Percentiles rank a stretch among this genome's conserved stretches.
Evolutionary conservation across 2,888 invertebrate species (phyloP).

Genomic region (Bugulina stolonifera): DNA sequence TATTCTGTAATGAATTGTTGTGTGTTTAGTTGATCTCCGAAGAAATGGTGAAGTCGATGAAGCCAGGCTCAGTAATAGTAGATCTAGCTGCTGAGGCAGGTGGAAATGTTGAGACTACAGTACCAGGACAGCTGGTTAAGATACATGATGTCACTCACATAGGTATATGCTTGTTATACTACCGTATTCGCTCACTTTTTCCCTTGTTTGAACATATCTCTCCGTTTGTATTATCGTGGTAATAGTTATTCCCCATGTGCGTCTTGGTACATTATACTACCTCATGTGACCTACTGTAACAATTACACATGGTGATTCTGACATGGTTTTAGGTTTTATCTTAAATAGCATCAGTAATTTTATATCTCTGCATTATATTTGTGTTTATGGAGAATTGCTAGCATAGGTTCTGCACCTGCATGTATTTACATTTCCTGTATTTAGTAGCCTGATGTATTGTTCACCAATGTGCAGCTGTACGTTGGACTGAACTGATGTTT

Average conservation of each 20-base stretch:
- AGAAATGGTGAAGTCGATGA: constrained; percentile 74
- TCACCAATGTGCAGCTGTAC: neutral
- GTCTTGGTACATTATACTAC: no score
- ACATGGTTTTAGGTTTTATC: no score
- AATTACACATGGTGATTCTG: no score
- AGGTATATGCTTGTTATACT: constrained; percentile 44
- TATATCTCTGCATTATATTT: no score
- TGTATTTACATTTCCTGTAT: neutral
- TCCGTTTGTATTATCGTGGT: neutral
- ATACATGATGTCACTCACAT: constrained; percentile 77
- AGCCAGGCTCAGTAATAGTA: constrained; percentile 80
- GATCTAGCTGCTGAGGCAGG: constrained; percentile 84
- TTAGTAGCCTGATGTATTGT: neutral
- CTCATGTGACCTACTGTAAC: no score
- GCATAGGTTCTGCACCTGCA: no score
- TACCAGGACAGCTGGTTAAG: constrained; percentile 67
- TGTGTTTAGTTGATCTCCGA: constrained; percentile 46
- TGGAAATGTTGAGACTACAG: constrained; percentile 76
- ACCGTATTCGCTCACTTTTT: neutral
- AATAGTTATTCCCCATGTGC: no score
- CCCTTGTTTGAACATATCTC: neutral
- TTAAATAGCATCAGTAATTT: no score
- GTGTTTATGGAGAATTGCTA: no score
- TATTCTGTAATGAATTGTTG: no score
- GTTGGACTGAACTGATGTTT: no score